Conservation (phyloP, 2,888 invertebrate species). For the Hermaeophaga mercurialis region DNA sequence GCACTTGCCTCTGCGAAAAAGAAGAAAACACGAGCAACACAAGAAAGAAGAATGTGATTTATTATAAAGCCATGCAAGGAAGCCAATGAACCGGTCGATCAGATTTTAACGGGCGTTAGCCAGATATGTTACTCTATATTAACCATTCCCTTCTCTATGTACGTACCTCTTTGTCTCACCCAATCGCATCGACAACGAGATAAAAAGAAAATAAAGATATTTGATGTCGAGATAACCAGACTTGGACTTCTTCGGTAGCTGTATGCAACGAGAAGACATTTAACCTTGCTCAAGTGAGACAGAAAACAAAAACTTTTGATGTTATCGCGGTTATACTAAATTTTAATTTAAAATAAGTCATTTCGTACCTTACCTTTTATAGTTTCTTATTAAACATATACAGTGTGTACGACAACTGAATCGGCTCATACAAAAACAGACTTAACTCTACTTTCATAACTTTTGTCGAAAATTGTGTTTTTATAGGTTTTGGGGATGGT, state of each 20-base stretch:
- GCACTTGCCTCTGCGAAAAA: constrained; percentile 10
- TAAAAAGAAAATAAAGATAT: constrained; percentile 40
- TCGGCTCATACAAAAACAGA: no score
- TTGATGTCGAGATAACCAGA: constrained; percentile 32
- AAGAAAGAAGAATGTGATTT: constrained; percentile 50
- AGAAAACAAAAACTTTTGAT: background rate
- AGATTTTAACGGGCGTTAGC: constrained; percentile 52
- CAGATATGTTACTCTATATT: constrained; percentile 45
- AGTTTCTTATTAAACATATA: no score
- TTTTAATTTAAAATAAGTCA: no score
- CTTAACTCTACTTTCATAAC: no score
- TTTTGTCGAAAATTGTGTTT: no score
- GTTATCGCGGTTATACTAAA: no score
- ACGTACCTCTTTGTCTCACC: constrained; percentile 28
- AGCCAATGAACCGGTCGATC: constrained; percentile 56
- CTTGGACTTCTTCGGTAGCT: constrained; percentile 31
- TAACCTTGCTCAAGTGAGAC: background rate
- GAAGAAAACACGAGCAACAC: constrained; percentile 7
- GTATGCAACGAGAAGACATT: constrained; percentile 12
- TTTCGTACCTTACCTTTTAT: no score
- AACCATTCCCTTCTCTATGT: constrained; percentile 33
- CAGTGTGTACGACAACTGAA: no score
- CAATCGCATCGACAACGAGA: constrained; percentile 25
- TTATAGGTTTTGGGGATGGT: no score
- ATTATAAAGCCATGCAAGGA: constrained; percentile 54